Percentiles rank a stretch among this genome's conserved stretches.
Evolutionary conservation across 37 sponge, comb jelly and placozoan genomes (phyloP).

Genomic region (Halisarca cf. caerulea): DNA sequence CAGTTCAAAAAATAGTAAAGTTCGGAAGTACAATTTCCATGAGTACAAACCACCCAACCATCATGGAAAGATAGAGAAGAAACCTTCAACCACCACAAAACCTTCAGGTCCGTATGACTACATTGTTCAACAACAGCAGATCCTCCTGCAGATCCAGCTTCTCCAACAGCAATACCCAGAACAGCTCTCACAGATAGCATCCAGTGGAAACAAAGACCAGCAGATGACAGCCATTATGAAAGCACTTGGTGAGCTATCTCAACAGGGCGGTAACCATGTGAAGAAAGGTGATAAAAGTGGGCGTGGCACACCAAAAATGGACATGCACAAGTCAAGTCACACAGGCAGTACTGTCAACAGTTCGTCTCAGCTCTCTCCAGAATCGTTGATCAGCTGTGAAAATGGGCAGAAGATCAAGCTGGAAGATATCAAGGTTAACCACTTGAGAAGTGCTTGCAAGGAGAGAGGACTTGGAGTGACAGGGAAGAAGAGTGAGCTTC

Average conservation of each 20-base stretch:
- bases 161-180: constrained; percentile 85
- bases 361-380: neutral
- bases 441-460: constrained; percentile 72
- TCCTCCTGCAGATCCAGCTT: constrained; percentile 84
- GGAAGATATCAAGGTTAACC: constrained; percentile 77
- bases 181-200: constrained; percentile 25
- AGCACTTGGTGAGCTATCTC: constrained; percentile 5
- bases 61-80: constrained; percentile 70
- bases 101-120: constrained; percentile 59
- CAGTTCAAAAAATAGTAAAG: constrained; percentile 1
- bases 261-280: neutral
- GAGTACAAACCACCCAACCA: constrained; percentile 78
- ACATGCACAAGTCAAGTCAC: neutral
- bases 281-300: neutral
- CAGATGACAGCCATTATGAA: constrained; percentile 26
- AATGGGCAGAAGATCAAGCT: constrained; percentile 45
- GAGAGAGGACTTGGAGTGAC: constrained; percentile 79
- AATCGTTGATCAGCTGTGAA: constrained; percentile 14
- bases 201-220: neutral
- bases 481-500: constrained; percentile 84
- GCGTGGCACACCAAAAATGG: neutral
- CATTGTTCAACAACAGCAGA: constrained; percentile 85
- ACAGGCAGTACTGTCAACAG: neutral
- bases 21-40: constrained; percentile 54
- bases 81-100: constrained; percentile 50